Evolutionary conservation across 2,797 vertebrate species (phyloP).

Genomic region (Gadopsis marmoratus): DNA sequence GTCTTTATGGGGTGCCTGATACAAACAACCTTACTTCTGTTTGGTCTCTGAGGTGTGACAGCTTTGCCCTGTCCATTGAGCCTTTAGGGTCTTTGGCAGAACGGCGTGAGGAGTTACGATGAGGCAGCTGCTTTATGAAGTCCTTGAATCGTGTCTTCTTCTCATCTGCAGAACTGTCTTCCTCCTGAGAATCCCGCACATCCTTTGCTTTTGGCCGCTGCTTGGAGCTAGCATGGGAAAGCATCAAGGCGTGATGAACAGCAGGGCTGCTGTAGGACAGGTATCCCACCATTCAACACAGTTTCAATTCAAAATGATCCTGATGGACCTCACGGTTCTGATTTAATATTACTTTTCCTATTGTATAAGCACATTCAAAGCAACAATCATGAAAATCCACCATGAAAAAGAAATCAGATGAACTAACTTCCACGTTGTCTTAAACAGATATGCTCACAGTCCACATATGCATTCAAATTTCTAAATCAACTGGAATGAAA

Average conservation of each 20-base stretch:
- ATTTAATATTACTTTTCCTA: neutral
- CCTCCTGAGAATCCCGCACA: constrained; percentile 64
- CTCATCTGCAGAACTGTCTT: constrained; percentile 81
- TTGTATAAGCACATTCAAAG: neutral
- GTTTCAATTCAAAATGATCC: neutral
- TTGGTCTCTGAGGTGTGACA: constrained; percentile 13
- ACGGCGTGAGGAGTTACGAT: neutral
- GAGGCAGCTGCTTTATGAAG: constrained; percentile 77
- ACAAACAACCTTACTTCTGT: constrained; percentile 41
- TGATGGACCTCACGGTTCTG: neutral
- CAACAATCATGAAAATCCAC: neutral
- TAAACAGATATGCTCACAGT: neutral
- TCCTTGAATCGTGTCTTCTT: constrained; percentile 81
- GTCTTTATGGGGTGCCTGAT: neutral
- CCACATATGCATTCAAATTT: neutral
- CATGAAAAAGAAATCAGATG: neutral
- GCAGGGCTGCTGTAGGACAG: neutral
- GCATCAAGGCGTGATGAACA: neutral
- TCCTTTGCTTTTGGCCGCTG: constrained; percentile 54
- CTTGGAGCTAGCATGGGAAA: constrained; percentile 27
- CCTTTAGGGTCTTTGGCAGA: constrained; percentile 52
- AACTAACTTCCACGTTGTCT: neutral
- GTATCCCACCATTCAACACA: neutral
- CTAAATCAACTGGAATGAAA: neutral
- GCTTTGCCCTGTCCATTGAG: constrained; percentile 47